Percentiles rank a stretch among this genome's conserved stretches.
phyloP scores from a whole-genome alignment of 2,113 vertebrate species.

The Morone chrysops region DNA sequence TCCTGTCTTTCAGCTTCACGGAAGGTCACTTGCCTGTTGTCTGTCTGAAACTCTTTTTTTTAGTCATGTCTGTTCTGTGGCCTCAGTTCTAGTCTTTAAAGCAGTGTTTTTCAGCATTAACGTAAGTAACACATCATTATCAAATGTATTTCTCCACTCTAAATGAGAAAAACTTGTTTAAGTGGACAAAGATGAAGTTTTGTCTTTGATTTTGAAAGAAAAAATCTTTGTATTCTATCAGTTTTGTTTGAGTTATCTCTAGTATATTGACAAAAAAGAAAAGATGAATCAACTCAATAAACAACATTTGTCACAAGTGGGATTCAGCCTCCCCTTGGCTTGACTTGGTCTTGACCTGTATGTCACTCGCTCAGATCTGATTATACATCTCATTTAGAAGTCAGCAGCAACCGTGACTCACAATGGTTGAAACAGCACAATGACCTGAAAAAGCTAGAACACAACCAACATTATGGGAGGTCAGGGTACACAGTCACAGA shows the following conservation, averaged over 20 bases:
- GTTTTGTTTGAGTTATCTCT: not conserved
- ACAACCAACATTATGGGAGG: constrained; percentile 21
- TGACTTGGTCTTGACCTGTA: constrained; percentile 49
- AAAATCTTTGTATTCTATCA: too few relatives aligned
- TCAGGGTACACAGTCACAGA: constrained; percentile 53
- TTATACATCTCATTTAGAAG: constrained; percentile 5
- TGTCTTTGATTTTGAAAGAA: not conserved
- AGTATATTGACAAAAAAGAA: not conserved
- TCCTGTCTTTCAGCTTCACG: not conserved
- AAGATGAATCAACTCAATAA: not conserved
- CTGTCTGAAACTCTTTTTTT: not conserved
- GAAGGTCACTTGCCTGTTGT: not conserved
- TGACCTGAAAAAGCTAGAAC: constrained; percentile 52
- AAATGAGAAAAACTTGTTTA: not conserved
- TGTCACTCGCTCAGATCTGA: constrained; percentile 1
- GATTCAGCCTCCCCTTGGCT: not conserved
- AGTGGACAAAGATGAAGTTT: not conserved
- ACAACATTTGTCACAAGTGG: not conserved
- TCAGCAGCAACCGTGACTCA: constrained; percentile 39
- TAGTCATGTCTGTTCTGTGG: not conserved
- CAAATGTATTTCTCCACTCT: not conserved
- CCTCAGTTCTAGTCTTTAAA: not conserved
- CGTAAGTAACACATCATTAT: not conserved
- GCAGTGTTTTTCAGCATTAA: too few relatives aligned
- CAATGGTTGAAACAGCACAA: constrained; percentile 58